Conservation (phyloP, 2,797 vertebrate species). For the Dendrocincla tyrannina region DNA sequence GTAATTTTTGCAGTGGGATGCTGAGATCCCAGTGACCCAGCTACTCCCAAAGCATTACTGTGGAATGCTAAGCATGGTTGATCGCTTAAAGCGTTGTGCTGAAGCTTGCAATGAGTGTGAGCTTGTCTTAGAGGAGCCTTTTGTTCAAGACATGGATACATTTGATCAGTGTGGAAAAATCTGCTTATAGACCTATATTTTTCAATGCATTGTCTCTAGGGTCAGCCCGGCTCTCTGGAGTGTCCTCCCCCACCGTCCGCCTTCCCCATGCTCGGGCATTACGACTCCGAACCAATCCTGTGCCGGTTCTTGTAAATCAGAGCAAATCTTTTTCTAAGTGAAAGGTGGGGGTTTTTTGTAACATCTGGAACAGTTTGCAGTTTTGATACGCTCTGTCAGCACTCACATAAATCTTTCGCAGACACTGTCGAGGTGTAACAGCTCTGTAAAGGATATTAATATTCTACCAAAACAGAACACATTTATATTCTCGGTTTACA, state of each 20-base stretch:
- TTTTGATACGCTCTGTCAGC: conserved; percentile 50
- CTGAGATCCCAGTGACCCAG: conserved; percentile 68
- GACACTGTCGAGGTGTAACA: conserved; percentile 11
- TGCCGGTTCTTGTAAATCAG: conserved; percentile 9
- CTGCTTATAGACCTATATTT: conserved; percentile 49
- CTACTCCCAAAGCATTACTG: conserved; percentile 56
- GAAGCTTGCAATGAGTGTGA: conserved; percentile 78
- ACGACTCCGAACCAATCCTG: background rate
- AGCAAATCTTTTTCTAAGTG: conserved; percentile 48
- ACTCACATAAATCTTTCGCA: conserved; percentile 17
- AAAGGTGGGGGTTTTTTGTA: conserved; percentile 31
- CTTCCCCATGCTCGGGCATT: background rate
- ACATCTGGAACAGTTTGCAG: conserved; percentile 66
- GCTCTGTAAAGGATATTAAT: conserved; percentile 62
- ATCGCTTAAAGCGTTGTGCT: conserved; percentile 74
- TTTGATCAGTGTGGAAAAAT: conserved; percentile 68
- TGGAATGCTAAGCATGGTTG: conserved; percentile 79
- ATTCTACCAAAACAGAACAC: conserved; percentile 59
- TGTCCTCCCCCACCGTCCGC: background rate
- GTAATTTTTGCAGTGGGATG: conserved; percentile 69
- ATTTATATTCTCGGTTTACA: conserved; percentile 54
- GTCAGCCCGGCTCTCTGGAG: background rate
- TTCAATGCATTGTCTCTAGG: conserved; percentile 24
- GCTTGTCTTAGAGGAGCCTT: conserved; percentile 73
- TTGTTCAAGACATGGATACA: conserved; percentile 72